Percentiles rank a stretch among this genome's conserved stretches.
phyloP scores from a whole-genome alignment of 2,113 vertebrate genomes.

The Pampusana beccarii region DNA sequence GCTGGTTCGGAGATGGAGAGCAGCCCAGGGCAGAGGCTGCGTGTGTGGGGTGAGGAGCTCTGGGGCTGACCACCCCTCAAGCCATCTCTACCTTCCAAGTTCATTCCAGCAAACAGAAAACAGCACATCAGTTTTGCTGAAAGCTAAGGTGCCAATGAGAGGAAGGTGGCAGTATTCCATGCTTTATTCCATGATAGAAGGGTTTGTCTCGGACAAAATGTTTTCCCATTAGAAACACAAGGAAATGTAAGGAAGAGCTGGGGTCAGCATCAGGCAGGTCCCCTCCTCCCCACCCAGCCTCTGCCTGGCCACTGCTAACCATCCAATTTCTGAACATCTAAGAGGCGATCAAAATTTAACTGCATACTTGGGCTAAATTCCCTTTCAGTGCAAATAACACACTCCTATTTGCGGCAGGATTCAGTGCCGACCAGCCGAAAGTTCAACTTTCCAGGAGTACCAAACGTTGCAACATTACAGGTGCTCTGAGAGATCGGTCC shows the following conservation, averaged over 20 bases:
- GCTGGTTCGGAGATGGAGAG: background rate
- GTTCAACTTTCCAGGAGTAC: slow-evolving; percentile 30
- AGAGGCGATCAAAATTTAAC: background rate
- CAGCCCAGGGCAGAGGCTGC: background rate
- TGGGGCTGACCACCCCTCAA: background rate
- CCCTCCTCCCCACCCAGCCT: background rate
- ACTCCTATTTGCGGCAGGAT: background rate
- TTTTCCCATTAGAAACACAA: background rate
- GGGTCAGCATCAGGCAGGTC: background rate
- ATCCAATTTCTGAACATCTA: background rate
- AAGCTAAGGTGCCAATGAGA: background rate
- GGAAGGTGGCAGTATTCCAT: background rate
- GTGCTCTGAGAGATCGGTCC: background rate
- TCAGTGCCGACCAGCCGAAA: background rate
- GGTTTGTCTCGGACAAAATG: background rate
- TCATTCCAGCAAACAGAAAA: background rate
- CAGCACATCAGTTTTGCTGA: background rate
- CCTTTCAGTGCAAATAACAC: background rate
- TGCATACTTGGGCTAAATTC: background rate
- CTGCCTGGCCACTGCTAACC: background rate
- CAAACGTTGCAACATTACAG: background rate
- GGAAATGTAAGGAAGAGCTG: background rate
- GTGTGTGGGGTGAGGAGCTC: background rate
- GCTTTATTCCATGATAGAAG: background rate
- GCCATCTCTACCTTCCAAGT: background rate